Evolutionary conservation across 2,888 invertebrate species (phyloP).

Genomic region (Plebejus melissa): DNA sequence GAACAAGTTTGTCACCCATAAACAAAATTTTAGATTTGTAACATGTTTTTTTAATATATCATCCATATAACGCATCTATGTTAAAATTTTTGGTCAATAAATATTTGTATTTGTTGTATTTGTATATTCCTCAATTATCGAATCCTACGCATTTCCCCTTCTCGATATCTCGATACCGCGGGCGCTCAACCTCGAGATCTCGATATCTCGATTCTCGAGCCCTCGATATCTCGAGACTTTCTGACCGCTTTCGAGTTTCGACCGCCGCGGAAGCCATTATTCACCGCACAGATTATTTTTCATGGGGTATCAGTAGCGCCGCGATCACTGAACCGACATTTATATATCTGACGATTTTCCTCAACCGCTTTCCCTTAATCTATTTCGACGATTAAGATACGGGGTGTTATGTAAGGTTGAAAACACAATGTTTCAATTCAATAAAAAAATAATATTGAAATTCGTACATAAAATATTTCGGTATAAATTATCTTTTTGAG

Average conservation of each 20-base stretch:
- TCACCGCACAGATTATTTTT: constrained; percentile 56
- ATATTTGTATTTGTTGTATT: too few species aligned
- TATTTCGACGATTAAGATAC: constrained; percentile 20
- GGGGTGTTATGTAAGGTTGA: constrained; percentile 18
- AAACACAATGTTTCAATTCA: neutral
- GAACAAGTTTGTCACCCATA: neutral
- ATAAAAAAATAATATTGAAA: neutral
- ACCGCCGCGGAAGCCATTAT: constrained; percentile 45
- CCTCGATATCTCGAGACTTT: constrained; percentile 13
- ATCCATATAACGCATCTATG: too few species aligned
- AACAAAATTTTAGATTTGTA: neutral
- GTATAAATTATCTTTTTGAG: neutral
- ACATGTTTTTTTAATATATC: neutral
- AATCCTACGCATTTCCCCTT: constrained; percentile 4
- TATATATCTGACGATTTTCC: constrained; percentile 42
- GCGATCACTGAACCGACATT: constrained; percentile 49
- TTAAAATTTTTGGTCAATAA: too few species aligned
- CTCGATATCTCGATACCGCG: constrained; percentile 1
- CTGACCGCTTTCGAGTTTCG: constrained; percentile 38
- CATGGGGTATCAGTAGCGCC: constrained; percentile 53
- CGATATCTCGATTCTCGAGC: neutral
- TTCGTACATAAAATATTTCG: neutral
- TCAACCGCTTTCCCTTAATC: constrained; percentile 27
- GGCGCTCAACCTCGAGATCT: neutral
- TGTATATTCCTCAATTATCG: neutral